Percentiles rank a stretch among this genome's conserved stretches.
phyloP scores from a whole-genome alignment of 2,888 invertebrate species.

The Tetrapedia diversipes region DNA sequence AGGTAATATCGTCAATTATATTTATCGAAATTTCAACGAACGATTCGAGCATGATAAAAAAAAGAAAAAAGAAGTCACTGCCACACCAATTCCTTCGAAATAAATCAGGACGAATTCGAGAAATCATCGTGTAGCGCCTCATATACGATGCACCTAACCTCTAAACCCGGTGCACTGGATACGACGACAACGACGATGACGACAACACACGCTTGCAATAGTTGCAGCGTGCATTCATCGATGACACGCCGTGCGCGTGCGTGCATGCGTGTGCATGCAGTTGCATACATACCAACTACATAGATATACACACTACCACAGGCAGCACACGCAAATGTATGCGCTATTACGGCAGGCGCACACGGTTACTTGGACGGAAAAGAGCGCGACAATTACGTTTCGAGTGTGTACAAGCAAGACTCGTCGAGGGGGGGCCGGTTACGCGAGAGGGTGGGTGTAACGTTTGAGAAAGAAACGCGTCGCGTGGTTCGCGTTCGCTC shows the following conservation, averaged over 20 bases:
- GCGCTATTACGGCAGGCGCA: conserved; percentile 61
- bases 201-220: conserved; percentile 62
- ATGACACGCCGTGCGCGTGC: conserved; percentile 48
- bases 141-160: conserved; percentile 38
- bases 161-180: conserved; percentile 58
- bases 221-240: conserved; percentile 64
- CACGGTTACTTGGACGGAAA: conserved; percentile 61
- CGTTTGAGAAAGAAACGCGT: conserved; percentile 48
- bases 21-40: not conserved
- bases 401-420: conserved; percentile 55
- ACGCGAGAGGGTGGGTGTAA: not conserved
- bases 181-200: conserved; percentile 64
- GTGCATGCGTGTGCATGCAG: conserved; percentile 19
- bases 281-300: no score
- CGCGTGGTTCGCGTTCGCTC: conserved; percentile 21
- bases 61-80: not conserved
- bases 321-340: conserved; percentile 16
- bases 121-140: not conserved
- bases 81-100: not conserved
- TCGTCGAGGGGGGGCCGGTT: not conserved
- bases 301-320: no score
- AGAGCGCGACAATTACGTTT: conserved; percentile 61
- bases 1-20: no score
- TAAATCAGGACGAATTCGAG: conserved; percentile 8
- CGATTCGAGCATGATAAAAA: conserved; percentile 18